These are phyloP conservation scores for Hirundo rustica DNA, from an alignment of 2,797 vertebrate species.

Conservation along the genomic window DNA sequence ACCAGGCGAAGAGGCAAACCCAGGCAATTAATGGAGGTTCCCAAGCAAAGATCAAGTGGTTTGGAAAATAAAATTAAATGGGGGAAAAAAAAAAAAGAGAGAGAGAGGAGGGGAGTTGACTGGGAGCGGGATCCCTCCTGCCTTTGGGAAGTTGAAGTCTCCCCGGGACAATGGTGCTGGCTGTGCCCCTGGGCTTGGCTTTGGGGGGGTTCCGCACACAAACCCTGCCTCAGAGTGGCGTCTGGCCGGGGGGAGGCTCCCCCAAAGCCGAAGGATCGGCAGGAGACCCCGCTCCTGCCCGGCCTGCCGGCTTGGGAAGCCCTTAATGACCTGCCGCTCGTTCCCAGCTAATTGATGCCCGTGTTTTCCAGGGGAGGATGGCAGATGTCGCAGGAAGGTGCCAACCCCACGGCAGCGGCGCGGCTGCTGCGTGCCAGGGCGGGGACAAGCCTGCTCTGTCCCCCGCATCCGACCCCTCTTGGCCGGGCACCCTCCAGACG, in stretches of 20 bases:
- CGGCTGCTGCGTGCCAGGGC: rapidly evolving
- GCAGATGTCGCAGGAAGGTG: background rate
- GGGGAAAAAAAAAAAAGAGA: rapidly evolving
- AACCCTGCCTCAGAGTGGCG: background rate
- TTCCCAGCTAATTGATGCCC: background rate
- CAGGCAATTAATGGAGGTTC: constrained; percentile 80
- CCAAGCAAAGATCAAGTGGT: constrained; percentile 80
- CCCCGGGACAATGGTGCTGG: background rate
- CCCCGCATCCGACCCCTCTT: background rate
- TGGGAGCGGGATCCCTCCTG: background rate
- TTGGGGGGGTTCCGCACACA: background rate
- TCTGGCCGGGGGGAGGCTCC: too few relatives aligned
- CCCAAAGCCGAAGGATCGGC: background rate
- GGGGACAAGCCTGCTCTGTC: rapidly evolving
- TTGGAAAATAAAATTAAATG: constrained; percentile 68
- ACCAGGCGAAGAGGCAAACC: constrained; percentile 76
- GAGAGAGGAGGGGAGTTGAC: background rate
- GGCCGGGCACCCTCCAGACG: rapidly evolving
- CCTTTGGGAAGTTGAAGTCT: background rate
- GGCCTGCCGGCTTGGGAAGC: background rate
- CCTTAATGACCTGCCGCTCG: rapidly evolving
- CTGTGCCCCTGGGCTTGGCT: background rate
- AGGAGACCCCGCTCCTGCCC: background rate
- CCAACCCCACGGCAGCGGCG: rapidly evolving
- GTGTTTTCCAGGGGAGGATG: background rate